phyloP scores from a whole-genome alignment of 2,113 vertebrate species.

The Eurystomus gularis region DNA sequence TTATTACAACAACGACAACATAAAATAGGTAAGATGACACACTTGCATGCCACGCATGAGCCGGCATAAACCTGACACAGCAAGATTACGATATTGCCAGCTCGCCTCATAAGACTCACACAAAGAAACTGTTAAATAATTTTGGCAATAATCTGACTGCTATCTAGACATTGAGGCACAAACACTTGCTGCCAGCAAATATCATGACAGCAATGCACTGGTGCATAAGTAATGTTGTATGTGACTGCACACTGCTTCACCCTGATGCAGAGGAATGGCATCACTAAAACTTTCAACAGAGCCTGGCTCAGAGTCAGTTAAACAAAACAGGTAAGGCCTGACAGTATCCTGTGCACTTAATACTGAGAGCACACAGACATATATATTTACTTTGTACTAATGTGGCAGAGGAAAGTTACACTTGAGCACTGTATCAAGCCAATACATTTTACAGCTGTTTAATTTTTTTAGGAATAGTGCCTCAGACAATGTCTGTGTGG shows the following conservation, averaged over 20 bases:
- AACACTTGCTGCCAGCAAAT: background rate
- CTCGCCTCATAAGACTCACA: background rate
- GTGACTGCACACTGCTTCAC: background rate
- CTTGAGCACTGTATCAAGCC: background rate
- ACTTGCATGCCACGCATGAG: background rate
- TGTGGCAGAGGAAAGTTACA: background rate
- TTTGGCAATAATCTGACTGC: background rate
- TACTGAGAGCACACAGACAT: background rate
- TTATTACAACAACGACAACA: background rate
- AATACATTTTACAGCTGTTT: background rate
- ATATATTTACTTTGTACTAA: background rate
- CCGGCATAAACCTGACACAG: background rate
- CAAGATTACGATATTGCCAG: background rate
- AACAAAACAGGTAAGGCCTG: background rate
- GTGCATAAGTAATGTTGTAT: background rate
- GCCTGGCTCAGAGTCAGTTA: background rate
- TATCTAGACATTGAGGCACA: background rate
- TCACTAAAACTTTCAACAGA: background rate
- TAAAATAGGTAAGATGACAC: background rate
- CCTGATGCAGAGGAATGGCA: background rate
- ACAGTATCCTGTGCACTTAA: background rate
- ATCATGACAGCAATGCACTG: rapidly evolving
- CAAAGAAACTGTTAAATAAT: background rate
- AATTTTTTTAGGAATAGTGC: background rate
- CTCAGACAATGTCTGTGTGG: background rate